Percentiles rank a stretch among this genome's conserved stretches.
Evolutionary conservation across 2,113 vertebrate genomes (phyloP).

Genomic region (Camelus dromedarius): DNA sequence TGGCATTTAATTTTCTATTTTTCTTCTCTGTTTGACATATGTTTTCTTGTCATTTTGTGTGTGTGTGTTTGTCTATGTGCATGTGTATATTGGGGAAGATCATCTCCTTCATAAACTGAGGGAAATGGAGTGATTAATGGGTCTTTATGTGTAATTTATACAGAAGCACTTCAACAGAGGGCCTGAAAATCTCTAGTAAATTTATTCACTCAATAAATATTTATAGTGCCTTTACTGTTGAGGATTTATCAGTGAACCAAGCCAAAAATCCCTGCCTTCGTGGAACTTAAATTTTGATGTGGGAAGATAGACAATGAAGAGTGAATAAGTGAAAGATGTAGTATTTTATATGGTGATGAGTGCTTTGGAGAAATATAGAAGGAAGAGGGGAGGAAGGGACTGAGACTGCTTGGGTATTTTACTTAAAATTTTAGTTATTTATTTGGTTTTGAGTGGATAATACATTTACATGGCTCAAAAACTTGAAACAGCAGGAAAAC

Average conservation of each 20-base stretch:
- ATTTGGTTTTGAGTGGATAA: background rate
- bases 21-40: background rate
- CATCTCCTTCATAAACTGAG: background rate
- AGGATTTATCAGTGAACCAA: background rate
- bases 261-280: background rate
- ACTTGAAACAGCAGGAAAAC: background rate
- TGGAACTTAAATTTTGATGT: constrained; percentile 1
- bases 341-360: background rate
- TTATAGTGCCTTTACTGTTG: background rate
- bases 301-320: background rate
- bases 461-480: constrained; percentile 17
- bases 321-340: background rate
- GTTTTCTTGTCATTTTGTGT: background rate
- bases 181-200: background rate
- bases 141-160: background rate
- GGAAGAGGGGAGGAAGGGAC: background rate
- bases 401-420: background rate
- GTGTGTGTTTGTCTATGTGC: no score
- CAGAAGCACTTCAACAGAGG: background rate
- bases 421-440: constrained; percentile 11
- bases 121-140: background rate
- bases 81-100: background rate
- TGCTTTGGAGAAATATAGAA: background rate
- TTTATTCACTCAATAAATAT: background rate
- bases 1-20: background rate